Evolutionary conservation across 2,888 invertebrate genomes (phyloP).

Genomic region (Sympetrum striolatum): DNA sequence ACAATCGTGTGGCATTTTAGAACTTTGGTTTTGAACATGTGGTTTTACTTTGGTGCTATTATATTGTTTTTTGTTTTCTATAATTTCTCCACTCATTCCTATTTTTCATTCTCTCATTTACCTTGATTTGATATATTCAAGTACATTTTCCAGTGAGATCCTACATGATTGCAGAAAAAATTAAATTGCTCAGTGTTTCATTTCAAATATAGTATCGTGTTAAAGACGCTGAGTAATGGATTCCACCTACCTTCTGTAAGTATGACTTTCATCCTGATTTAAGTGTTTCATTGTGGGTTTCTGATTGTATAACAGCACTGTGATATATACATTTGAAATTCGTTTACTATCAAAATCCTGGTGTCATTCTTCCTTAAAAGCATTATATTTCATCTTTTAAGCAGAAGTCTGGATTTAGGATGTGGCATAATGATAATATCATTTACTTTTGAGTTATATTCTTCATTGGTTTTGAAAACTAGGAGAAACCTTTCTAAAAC

Average conservation of each 20-base stretch:
- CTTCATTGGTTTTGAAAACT: too few relatives aligned
- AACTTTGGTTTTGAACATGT: too few relatives aligned
- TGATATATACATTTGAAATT: constrained; percentile 5
- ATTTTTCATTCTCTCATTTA: too few relatives aligned
- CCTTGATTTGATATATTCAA: too few relatives aligned
- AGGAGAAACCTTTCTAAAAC: neutral
- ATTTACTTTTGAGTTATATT: neutral
- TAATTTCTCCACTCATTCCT: too few relatives aligned
- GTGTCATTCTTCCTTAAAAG: neutral
- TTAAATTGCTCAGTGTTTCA: neutral
- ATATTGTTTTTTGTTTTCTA: too few relatives aligned
- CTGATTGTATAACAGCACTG: neutral
- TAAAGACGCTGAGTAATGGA: neutral
- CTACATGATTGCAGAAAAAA: neutral
- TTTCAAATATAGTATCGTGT: neutral
- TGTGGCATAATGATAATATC: neutral
- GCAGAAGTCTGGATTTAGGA: neutral
- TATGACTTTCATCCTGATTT: neutral
- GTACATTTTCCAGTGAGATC: too few relatives aligned
- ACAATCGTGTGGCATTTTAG: too few relatives aligned
- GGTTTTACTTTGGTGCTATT: too few relatives aligned
- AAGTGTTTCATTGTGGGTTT: neutral
- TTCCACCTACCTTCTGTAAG: neutral
- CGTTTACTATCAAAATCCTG: neutral
- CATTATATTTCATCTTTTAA: neutral